Evolutionary conservation across 1,140 invertebrate genomes (phyloP), one percentile per base, ranked within the genome.

Genomic region (Hycleus phaleratus): DNA sequence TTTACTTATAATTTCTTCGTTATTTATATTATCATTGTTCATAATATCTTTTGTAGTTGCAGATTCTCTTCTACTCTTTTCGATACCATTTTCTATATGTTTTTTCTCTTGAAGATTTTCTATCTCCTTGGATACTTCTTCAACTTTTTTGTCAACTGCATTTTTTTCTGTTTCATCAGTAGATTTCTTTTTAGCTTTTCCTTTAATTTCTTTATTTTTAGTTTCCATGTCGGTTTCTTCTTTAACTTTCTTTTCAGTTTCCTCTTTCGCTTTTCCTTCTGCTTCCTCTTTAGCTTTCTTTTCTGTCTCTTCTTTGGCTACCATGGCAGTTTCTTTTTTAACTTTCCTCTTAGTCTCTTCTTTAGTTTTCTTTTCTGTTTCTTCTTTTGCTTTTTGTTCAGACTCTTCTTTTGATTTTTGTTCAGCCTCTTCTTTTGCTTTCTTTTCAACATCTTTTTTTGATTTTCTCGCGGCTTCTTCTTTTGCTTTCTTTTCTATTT

Each of bases 261-360:
- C 44, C 11, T 45, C 38, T 10, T 63, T 49, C 26, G 45, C 38
- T 58, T 62, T 56, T 26, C 38, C 60, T 49, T 64, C 58, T 45
- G 65, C 60, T 25, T 71, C 70, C n/a, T 68, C 65, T 50, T 47
- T 56, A 11, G 64, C 47, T 11, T 60, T 62, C 38, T 58, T 46
- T 46, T 69, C 58, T 0, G 62, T 18, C 51, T 59, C 47, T 48
- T 53, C 39, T 45, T 60, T 56, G 12, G 64, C 47, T n/a, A 60
- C 62, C 40, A 58, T 46, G 42, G 68, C 56, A 0, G 63, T 25
- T 49, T 59, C 46, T 51, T 47, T 6, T 54, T 47, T 56, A 12
- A 63, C 49, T 11, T 60, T 63, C 40, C 57, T 46, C 44, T 71
- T 56, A 0, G 64, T 25, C 52, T 59, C 46, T 54, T 47, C 8